Evolutionary conservation across 2,113 vertebrate genomes (phyloP), one percentile per base, ranked within the genome.

Genomic region (Phrynocephalus versicolor): DNA sequence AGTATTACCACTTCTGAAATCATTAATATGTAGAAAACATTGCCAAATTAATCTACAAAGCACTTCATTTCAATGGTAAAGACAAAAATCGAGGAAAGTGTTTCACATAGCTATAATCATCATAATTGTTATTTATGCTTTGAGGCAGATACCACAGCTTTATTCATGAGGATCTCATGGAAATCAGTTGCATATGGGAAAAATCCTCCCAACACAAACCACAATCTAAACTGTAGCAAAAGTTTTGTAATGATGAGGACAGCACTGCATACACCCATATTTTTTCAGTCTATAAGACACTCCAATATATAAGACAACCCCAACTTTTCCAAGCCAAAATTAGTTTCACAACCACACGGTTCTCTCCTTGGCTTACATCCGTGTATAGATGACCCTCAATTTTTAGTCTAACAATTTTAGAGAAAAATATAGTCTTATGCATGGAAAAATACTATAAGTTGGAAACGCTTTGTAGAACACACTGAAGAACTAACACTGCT

Each of bases 1-100:
- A 13, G 12, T n/a, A 21, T 10, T 51, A 60, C 30, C n/a, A 69
- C 35, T 27, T 84, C 55, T 51, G 8, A 41, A 82, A 15, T 9
- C 27, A 25, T 27, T 85, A 60, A n/a, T 81, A 80, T 23, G 78
- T 0, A 80, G 3, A 6, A 23, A 51, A n/a, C 33, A 8, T 10
- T 72, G 19, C 18, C 45, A 23, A 87, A 86, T 83, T 69, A 62
- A 14, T 69, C 8, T 55, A 67, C 85, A 90, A 87, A 88, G 77
- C 2, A 6, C 0, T 9, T 4, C 15, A 45, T 81, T 81, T 73
- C 8, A 58, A 25, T 83, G 81, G 18, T 37, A 8, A 85, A 70
- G 14, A 74, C 73, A 0, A 2, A 33, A 80, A 41, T 81, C 39
- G 67, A 55, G 74, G 57, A 57, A 71, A 71, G 16, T 74, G 0